phyloP scores from a whole-genome alignment of 2,797 vertebrate species.

The Tokudaia tokunoshimensis region DNA sequence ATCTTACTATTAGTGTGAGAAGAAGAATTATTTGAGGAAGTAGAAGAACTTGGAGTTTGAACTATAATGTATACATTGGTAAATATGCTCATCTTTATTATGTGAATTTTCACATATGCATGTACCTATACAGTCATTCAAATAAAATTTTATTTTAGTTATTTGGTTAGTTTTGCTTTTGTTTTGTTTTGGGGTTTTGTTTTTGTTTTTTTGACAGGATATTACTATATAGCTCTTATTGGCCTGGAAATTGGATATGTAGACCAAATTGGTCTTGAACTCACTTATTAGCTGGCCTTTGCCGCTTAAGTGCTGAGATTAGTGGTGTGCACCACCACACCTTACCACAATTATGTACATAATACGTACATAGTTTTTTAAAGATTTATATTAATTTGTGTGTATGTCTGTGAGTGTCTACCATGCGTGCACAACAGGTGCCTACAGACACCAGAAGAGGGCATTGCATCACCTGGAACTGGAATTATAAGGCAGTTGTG shows the following conservation, averaged over 20 bases:
- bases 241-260: background rate
- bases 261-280: background rate
- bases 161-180: background rate
- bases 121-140: background rate
- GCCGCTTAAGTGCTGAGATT: background rate
- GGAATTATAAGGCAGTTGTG: background rate
- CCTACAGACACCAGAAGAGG: background rate
- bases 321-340: background rate
- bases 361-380: background rate
- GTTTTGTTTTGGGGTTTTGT: background rate
- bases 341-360: background rate
- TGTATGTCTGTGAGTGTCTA: background rate
- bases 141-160: background rate
- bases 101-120: background rate
- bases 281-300: background rate
- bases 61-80: background rate
- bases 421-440: background rate
- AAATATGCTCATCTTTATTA: background rate
- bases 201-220: background rate
- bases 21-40: background rate
- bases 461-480: background rate
- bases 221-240: background rate
- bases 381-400: background rate
- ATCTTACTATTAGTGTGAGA: constrained; percentile 25
- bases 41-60: constrained; percentile 29